Conservation (phyloP, 2,113 vertebrate species). For the Pithys albifrons region DNA sequence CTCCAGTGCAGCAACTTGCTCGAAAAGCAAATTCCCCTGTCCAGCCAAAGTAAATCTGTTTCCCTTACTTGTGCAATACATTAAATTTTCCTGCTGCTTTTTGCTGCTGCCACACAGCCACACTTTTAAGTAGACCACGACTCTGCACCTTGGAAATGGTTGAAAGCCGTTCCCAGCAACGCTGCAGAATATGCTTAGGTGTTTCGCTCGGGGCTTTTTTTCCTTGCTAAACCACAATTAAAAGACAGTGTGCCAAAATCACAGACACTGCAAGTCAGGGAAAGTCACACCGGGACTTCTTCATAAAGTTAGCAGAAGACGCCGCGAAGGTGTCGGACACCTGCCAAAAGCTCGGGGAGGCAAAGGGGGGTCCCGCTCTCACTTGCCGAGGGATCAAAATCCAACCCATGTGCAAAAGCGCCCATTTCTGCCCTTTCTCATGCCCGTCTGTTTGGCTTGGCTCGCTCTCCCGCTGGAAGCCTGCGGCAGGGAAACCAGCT, state of each 20-base stretch:
- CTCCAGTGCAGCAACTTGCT: background rate
- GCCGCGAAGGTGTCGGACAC: background rate
- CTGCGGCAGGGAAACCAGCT: conserved; percentile 33
- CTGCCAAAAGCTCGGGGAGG: background rate
- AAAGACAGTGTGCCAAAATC: background rate
- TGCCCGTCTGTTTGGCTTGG: conserved; percentile 3
- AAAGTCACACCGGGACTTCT: background rate
- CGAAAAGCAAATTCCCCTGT: background rate
- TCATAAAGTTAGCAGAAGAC: background rate
- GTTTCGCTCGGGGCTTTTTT: conserved; percentile 11
- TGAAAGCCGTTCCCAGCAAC: conserved; percentile 25
- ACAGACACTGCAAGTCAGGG: background rate
- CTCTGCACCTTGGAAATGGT: background rate
- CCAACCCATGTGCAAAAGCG: background rate
- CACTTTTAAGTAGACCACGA: background rate
- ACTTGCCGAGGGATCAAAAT: background rate
- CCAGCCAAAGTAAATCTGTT: background rate
- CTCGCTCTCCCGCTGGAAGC: background rate
- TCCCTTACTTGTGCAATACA: background rate
- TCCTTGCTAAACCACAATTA: conserved; percentile 33
- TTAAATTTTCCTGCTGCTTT: background rate
- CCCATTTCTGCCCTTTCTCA: background rate
- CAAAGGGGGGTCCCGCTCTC: background rate
- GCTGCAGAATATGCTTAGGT: background rate
- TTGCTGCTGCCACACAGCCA: background rate